Evolutionary conservation across 1,140 invertebrate genomes (phyloP).

Genomic region (Drosophila murphyi): DNA sequence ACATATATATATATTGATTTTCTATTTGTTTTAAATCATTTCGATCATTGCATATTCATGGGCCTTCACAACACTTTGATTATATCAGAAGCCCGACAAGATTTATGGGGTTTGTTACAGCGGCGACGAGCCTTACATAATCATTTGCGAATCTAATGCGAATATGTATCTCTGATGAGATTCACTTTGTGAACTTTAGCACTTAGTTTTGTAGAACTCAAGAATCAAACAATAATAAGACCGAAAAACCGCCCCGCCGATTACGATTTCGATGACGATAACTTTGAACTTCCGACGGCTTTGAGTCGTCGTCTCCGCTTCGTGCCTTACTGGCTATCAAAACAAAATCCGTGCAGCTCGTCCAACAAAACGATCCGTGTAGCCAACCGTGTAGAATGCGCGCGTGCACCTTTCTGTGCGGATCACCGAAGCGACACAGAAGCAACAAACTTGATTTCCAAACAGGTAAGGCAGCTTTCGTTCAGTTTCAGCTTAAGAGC

Average conservation of each 20-base stretch:
- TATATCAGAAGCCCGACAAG: conserved; percentile 46
- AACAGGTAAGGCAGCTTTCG: conserved; percentile 81
- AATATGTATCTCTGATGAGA: conserved; percentile 27
- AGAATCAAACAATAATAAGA: conserved; percentile 5
- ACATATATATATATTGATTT: neutral
- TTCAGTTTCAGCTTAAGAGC: conserved; percentile 65
- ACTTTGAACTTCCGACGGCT: conserved; percentile 64
- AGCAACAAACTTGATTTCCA: conserved; percentile 81
- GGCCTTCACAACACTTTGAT: conserved; percentile 55
- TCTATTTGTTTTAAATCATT: conserved; percentile 41
- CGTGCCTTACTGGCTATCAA: conserved; percentile 51
- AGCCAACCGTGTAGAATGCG: conserved; percentile 79
- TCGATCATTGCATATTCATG: conserved; percentile 68
- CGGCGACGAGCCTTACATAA: conserved; percentile 22
- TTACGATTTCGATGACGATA: conserved; percentile 30
- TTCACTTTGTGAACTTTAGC: conserved; percentile 11
- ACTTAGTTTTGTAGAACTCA: conserved; percentile 7
- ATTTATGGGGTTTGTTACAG: conserved; percentile 71
- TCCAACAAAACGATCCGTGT: conserved; percentile 53
- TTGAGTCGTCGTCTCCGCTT: conserved; percentile 18
- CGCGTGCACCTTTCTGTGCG: conserved; percentile 81
- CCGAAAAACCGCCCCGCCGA: conserved; percentile 13
- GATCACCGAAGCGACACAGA: conserved; percentile 81
- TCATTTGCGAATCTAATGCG: conserved; percentile 72
- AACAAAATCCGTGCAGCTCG: conserved; percentile 56